phyloP scores from a whole-genome alignment of 2,113 vertebrate species.

The Neopipo cinnamomea region DNA sequence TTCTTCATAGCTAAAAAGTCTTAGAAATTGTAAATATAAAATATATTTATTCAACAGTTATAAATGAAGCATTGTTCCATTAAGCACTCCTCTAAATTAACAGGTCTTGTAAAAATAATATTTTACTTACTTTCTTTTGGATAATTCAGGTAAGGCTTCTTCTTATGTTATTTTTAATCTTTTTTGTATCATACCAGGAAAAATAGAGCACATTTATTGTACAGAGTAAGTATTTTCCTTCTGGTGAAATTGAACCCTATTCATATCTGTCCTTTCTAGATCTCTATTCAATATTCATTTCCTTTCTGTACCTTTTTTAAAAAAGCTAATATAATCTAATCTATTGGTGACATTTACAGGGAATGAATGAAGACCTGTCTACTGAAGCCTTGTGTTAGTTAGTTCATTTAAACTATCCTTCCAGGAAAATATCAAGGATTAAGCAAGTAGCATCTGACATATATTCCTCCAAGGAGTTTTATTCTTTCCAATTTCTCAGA shows the following conservation, averaged over 20 bases:
- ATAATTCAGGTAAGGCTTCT: not conserved
- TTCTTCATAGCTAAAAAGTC: not conserved
- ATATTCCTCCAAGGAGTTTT: conserved; percentile 13
- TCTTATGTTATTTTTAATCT: not conserved
- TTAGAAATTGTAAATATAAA: not conserved
- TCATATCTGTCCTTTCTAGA: not conserved
- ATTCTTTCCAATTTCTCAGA: not conserved
- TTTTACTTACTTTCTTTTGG: not conserved
- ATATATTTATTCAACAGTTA: not conserved
- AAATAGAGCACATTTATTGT: not conserved
- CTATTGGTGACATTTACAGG: not conserved
- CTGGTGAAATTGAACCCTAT: not conserved
- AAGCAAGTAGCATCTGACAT: conserved; percentile 26
- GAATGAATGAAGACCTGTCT: conserved; percentile 34
- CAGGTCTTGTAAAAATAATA: not conserved
- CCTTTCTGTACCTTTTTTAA: not conserved
- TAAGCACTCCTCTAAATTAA: not conserved
- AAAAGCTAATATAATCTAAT: not conserved
- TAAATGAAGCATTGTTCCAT: not conserved
- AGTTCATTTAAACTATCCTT: conserved; percentile 30
- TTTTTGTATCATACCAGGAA: not conserved
- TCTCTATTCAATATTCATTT: not conserved
- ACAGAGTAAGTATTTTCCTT: not conserved
- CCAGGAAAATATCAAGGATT: conserved; percentile 21
- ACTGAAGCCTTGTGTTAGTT: conserved; percentile 3